Evolutionary conservation across 2,797 vertebrate species (phyloP), one percentile per base, ranked within the genome.

Genomic region (Philypnodon macrostomus): DNA sequence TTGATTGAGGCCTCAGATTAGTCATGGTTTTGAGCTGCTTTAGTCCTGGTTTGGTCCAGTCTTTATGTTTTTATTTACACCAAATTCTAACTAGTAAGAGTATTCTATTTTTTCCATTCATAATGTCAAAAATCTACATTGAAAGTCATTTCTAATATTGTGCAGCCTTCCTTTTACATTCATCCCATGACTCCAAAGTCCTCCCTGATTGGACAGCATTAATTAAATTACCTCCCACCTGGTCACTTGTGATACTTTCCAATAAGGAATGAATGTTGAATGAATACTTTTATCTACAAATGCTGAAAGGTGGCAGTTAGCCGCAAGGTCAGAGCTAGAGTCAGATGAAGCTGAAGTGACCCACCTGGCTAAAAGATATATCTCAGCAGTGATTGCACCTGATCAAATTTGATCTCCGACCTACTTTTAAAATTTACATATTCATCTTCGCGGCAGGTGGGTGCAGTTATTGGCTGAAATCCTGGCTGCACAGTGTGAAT

Each of bases 371-470:
- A 77, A 73, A 77, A 58, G 51, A 80, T 63, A 80, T 63, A 70
- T 78, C 66, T 80, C 68, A 40, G 66, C 44, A 26, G 51, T 63
- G 77, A 85, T 80, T 80, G 67, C 61, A 73, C 74, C 70, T 74
- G 70, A 77, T 79, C 74, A 80, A 83, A 82, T 78, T 61, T 79
- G 76, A 87, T 85, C 78, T 77, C 71, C 70, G 77, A 81, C 80
- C 83, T 60, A 77, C 75, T 85, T 82, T 82, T 76, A 16, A 59
- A 44, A 83, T 86, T 84, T 83, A 70, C 83, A 86, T 86, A 83
- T 86, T 83, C 77, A 86, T 87, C 78, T 75, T 70, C 73, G 21
- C 82, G 47, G 81, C 79, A 75, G 81, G 81, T 77, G 81, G 73
- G 60, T 58, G 53, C 58, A 13, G 31, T 76, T 85, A 79, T 80